phyloP scores from a whole-genome alignment of 2,888 invertebrate genomes.

The Nipponacmea schrenckii region DNA sequence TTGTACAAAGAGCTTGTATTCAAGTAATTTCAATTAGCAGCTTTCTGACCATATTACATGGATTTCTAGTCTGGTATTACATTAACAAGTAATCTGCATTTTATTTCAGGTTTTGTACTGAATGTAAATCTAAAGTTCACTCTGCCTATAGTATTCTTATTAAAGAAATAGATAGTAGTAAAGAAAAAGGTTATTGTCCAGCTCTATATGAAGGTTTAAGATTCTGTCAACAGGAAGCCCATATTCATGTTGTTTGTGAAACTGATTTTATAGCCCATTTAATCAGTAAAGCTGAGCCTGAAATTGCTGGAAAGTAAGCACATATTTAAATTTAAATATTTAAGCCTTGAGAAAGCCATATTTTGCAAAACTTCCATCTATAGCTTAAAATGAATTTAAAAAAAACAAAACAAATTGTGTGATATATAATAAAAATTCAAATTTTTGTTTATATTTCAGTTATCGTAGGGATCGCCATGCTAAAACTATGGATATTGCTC shows the following conservation, averaged over 20 bases:
- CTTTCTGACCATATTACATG: too few relatives aligned
- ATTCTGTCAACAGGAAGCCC: slow-evolving; percentile 85
- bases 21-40: too few relatives aligned
- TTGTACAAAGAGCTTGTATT: too few relatives aligned
- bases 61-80: too few relatives aligned
- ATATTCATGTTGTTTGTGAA: slow-evolving; percentile 87
- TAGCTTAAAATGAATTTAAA: too few relatives aligned
- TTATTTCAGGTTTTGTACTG: slow-evolving; percentile 80
- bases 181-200: slow-evolving; percentile 90
- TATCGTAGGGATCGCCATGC: slow-evolving; percentile 90
- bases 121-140: slow-evolving; percentile 90
- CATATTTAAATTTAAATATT: not conserved
- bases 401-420: too few relatives aligned
- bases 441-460: slow-evolving; percentile 29
- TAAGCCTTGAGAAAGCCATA: not conserved
- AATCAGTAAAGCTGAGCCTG: slow-evolving; percentile 90
- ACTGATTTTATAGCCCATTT: slow-evolving; percentile 89
- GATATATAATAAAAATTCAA: too few relatives aligned
- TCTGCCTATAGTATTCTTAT: slow-evolving; percentile 88
- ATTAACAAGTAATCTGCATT: too few relatives aligned
- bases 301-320: slow-evolving; percentile 81
- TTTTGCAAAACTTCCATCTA: not conserved
- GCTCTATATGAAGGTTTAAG: slow-evolving; percentile 82
- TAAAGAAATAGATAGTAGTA: slow-evolving; percentile 77
- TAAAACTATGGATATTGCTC: slow-evolving; percentile 95